Conservation (phyloP, 2,113 vertebrate species). For the Psephotus haematonotus region DNA sequence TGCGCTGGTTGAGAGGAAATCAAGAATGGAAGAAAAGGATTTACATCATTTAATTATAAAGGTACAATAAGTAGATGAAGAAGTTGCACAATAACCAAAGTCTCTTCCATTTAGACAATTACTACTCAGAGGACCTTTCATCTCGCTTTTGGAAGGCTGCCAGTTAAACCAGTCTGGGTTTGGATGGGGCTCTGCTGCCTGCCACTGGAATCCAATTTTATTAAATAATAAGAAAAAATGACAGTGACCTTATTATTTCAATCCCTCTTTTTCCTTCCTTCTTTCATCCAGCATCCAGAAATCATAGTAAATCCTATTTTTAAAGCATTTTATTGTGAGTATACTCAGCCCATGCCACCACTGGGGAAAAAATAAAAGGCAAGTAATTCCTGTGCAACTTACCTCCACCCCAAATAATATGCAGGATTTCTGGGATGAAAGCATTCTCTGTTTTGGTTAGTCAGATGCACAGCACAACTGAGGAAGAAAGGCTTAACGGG, state of each 20-base stretch:
- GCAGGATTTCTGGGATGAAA: slow-evolving; percentile 33
- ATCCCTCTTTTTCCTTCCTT: background rate
- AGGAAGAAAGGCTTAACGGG: slow-evolving; percentile 14
- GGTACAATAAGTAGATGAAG: slow-evolving; percentile 36
- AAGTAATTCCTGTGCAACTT: background rate
- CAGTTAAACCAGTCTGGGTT: slow-evolving; percentile 36
- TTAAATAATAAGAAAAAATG: background rate
- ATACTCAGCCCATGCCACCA: background rate
- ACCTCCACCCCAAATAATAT: background rate
- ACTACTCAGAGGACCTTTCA: slow-evolving; percentile 29
- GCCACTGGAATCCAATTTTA: slow-evolving; percentile 11
- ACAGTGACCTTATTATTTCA: background rate
- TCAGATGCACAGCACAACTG: background rate
- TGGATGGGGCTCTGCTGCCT: background rate
- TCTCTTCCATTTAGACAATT: slow-evolving; percentile 49
- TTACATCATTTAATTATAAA: slow-evolving; percentile 56
- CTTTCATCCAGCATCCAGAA: background rate
- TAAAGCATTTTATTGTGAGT: background rate
- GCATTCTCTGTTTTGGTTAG: slow-evolving; percentile 1
- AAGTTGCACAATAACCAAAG: slow-evolving; percentile 25
- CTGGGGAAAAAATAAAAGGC: background rate
- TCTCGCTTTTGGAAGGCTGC: slow-evolving; percentile 12
- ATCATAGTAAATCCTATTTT: slow-evolving; percentile 1
- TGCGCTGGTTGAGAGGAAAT: background rate
- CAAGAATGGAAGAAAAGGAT: background rate